Base-by-base conservation (phyloP, 1,140 invertebrate genomes). In the Manduca sexta region DNA sequence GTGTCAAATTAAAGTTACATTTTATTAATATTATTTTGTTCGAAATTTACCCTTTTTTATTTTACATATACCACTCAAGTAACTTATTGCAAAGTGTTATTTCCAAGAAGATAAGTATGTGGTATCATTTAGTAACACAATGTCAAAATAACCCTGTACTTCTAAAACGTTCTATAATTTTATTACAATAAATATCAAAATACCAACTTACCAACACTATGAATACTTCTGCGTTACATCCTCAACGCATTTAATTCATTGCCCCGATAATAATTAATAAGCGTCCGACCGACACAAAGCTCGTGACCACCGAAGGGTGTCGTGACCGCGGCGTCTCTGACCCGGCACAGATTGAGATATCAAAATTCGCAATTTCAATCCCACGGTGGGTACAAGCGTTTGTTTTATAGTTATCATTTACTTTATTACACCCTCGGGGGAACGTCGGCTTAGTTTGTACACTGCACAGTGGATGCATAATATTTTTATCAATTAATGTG, bases 241-340 rank as follows among this genome's bases (percentile, higher is more conserved):
- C 69, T 66, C 65, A 51, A 64, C 54, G 39, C 47, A 49, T 57
- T 67, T 75, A 81, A 83, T 76, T 69, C 65, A 63, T 67, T 64
- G 52, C 41, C 45, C 61, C 55, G 74, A 70, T 80, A 77, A 74
- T 72, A 78, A 80, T 83, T 80, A 83, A 80, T 77, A 72, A 68
- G 56, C 60, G 57, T 46, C 40, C 58, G 52, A 58, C n/a, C 46
- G 45, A 46, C 34, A 49, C 46, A 37, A 30, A 39, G 53, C 48
- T 79, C 80, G 77, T 84, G 80, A 84, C 67, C 74, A 79, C 80
- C 80, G 76, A 75, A 73, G 80, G 80, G 76, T 64, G 69, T 82
- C 80, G 80, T 82, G 76, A 84, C 64, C 62, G 74, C 79, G 79
- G 80, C 75, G 29, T 70, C 74, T 82, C 74, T 82, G 80, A 82